Base-by-base conservation (phyloP, 1,140 invertebrate species). In the Metopolophium dirhodum region DNA sequence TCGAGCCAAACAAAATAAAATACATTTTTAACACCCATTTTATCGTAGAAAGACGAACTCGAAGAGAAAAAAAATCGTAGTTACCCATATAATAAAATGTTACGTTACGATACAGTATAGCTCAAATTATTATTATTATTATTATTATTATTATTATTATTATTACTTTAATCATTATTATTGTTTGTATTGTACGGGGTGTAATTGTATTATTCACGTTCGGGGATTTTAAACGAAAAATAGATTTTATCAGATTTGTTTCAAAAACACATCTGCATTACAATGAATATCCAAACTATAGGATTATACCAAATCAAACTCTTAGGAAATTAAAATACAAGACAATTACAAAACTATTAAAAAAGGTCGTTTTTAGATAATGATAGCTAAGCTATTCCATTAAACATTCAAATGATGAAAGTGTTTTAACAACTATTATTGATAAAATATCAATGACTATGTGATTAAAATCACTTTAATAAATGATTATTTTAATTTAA, bases 11-110 rank as follows among this genome's bases (percentile, higher is more conserved):
- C 37, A 85, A 41, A 85, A 85, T 41, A 14, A 85, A 41, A 41
- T 85, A 85, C 22, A 85, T 85, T 85, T 41, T 85, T 45, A 85
- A 85, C 83, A 85, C 83, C 37, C 77, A 37, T 83, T 77, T 68
- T 77, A 77, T 77, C 61, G 61, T 77, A 77, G 30, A n/a, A 77
- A n/a, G 37, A 85, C 22, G 9, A 85, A 85, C 22, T 85, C 37
- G 41, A 6, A 11, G 9, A 8, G 22, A 4, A 11, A 22, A 35
- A 85, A 37, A 85, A 41, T 41, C 35, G 9, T 14, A 77, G 26
- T 23, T 26, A 85, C 37, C 8, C 20, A 11, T 45, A 45, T 23
- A 37, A 85, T 45, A 85, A 45, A 85, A 85, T 30, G 3, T 14
- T 26, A 85, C 37, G 82, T 85, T 23, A 41, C 23, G 8, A 41